phyloP scores from a whole-genome alignment of 2,113 vertebrate species.

The Bos taurus region DNA sequence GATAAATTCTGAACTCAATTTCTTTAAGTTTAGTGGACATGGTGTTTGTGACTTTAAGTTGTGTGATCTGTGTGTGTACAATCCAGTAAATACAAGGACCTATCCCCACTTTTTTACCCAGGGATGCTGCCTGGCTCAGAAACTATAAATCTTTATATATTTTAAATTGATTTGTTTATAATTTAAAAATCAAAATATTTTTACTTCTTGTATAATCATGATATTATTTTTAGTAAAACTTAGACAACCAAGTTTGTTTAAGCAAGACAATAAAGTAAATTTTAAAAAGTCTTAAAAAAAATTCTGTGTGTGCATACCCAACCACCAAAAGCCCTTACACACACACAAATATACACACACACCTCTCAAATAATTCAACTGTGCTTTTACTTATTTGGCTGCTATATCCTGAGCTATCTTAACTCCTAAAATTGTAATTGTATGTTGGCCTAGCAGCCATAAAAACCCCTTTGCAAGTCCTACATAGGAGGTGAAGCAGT shows the following conservation, averaged over 20 bases:
- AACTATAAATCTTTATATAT: background rate
- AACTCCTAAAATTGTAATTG: background rate
- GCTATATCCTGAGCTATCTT: background rate
- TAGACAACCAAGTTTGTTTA: background rate
- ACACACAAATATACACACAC: background rate
- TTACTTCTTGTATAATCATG: background rate
- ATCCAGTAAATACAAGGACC: background rate
- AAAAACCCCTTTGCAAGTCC: background rate
- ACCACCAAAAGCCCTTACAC: accelerated
- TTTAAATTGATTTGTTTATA: background rate
- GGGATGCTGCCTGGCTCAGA: background rate
- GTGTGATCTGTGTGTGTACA: background rate
- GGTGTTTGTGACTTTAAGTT: background rate
- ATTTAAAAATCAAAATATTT: background rate
- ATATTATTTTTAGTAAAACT: background rate
- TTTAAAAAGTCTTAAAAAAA: background rate
- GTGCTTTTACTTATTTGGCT: background rate
- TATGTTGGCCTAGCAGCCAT: background rate
- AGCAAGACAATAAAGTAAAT: background rate
- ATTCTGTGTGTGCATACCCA: too few relatives aligned
- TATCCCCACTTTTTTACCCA: background rate
- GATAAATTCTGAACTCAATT: background rate
- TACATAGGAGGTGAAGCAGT: background rate
- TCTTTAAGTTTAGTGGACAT: background rate
- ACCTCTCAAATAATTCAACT: background rate